phyloP scores from a whole-genome alignment of 2,797 vertebrate species.

The Harpagifer antarcticus region DNA sequence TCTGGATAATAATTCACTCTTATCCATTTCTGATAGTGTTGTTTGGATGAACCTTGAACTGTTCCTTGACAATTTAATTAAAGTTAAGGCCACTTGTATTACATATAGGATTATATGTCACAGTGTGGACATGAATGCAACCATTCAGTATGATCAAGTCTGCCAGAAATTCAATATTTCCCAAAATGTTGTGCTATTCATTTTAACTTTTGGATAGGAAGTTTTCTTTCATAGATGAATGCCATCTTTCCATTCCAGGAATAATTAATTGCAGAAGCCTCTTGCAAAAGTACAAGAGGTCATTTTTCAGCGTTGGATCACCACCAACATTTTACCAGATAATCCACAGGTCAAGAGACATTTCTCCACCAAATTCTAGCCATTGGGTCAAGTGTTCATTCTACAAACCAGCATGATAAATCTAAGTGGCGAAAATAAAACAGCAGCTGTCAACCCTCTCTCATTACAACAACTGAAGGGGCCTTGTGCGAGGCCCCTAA shows the following conservation, averaged over 20 bases:
- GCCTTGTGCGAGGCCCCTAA: slow-evolving; percentile 2
- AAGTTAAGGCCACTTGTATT: not conserved
- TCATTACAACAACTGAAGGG: not conserved
- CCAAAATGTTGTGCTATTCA: not conserved
- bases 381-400: not conserved
- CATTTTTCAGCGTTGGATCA: not conserved
- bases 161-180: not conserved
- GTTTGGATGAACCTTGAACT: not conserved
- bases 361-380: not conserved
- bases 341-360: slow-evolving; percentile 6
- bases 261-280: not conserved
- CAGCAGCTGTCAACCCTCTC: not conserved
- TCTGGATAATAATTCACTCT: not conserved
- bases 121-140: not conserved
- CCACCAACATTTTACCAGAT: not conserved
- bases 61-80: not conserved
- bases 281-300: not conserved
- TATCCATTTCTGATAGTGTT: not conserved
- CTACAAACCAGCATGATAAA: not conserved
- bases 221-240: not conserved
- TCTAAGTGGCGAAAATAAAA: not conserved
- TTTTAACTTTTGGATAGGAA: not conserved
- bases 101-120: not conserved
- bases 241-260: not conserved
- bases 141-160: not conserved